Base-by-base conservation (phyloP, 37 sponge, comb jelly and placozoan genomes). In the Mnemiopsis leidyi region DNA sequence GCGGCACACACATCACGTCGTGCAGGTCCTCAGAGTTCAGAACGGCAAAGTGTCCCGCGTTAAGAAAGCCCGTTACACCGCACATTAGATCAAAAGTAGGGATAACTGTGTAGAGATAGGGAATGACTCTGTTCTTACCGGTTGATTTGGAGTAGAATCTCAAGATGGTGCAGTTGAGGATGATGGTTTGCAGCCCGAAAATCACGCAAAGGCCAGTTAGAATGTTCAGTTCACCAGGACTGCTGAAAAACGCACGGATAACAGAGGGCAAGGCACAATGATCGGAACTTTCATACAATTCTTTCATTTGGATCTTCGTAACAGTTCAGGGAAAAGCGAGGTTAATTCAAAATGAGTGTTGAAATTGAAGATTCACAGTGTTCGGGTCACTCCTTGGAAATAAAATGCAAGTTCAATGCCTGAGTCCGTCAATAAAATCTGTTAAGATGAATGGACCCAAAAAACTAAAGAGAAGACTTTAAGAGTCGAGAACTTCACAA, bases 41-140 rank as follows among this genome's bases (percentile, higher is more conserved):
- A 21, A 85, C 36, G 2, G 90, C 90, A 26, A 85, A 85, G 90
- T 85, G 36, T n/a, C 90, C 90, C 2, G 36, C 61, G 90, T 85
- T 85, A 7, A 85, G 90, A 61, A 85, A 85, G 16, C 90, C 90
- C 9, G 90, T 39, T 40, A 85, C 7, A 2, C 90, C 90, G 29
- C 38, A 32, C 0, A 85, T 28, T 0, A 85, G 32, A 37, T 85
- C 90, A 33, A 85, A 85, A 24, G 90, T 40, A 28, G 90, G n/a
- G 23, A 33, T 85, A 2, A 85, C 23, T 40, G 13, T 38, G 90
- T 85, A 85, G 24, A 85, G 24, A 61, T 36, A 85, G 1, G 90
- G 90, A 37, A 85, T 85, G 40, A 85, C 61, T 29, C 61, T 13
- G 90, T 23, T 85, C 7, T 40, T 32, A 18, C 36, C 61, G 61